phyloP scores from a whole-genome alignment of 2,888 invertebrate species.

The Tipula lateralis region DNA sequence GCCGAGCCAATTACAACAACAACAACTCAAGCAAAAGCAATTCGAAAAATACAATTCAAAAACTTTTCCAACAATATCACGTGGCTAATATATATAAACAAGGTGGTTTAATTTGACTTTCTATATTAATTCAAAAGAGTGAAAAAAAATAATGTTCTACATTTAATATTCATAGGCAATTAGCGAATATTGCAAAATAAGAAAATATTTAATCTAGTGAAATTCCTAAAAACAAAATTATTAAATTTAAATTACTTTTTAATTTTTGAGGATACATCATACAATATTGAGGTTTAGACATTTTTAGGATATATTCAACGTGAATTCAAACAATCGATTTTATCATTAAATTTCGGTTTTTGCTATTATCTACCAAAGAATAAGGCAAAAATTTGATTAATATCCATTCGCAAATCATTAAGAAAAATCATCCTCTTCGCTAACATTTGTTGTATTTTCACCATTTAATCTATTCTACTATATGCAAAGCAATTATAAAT shows the following conservation, averaged over 20 bases:
- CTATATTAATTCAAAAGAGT: no score
- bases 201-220: not conserved
- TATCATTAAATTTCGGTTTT: not conserved
- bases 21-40: no score
- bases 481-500: no score
- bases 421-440: not conserved
- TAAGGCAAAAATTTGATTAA: not conserved
- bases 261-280: not conserved
- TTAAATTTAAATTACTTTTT: not conserved
- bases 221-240: not conserved
- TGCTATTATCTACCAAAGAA: not conserved
- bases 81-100: no score
- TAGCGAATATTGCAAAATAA: not conserved
- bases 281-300: not conserved
- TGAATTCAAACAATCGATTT: not conserved
- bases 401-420: not conserved
- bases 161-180: not conserved
- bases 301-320: not conserved
- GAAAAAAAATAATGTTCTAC: not conserved
- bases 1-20: no score
- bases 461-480: no score
- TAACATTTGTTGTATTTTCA: not conserved
- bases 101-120: no score
- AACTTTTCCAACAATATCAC: no score
- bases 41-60: no score